Conservation (phyloP, 2,797 vertebrate genomes). For the Strix occidentalis region DNA sequence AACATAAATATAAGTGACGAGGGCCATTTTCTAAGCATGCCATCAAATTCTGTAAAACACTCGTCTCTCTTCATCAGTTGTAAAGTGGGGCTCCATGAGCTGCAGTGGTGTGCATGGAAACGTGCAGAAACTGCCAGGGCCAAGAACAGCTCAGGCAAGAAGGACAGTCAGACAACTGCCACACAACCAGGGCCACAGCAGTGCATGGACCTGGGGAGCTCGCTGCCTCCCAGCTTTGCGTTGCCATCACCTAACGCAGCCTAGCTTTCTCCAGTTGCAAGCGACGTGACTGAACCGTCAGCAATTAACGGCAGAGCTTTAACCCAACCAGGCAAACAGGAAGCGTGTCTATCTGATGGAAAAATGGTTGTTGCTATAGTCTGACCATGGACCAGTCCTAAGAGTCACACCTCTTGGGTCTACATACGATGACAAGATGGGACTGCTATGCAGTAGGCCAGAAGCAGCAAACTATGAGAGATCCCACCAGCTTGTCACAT, state of each 20-base stretch:
- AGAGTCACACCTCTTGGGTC: background rate
- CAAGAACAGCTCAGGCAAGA: background rate
- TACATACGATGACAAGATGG: background rate
- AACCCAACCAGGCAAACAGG: background rate
- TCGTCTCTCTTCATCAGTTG: background rate
- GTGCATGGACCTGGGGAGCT: too few relatives aligned
- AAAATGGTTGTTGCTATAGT: background rate
- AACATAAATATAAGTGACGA: conserved; percentile 37
- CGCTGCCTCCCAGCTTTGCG: too few relatives aligned
- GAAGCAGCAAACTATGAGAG: background rate
- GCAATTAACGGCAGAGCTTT: background rate
- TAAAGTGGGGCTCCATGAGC: background rate
- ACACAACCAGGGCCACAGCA: too few relatives aligned
- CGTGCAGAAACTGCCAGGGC: background rate
- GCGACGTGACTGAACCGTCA: background rate
- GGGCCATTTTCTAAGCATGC: background rate
- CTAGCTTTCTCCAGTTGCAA: background rate
- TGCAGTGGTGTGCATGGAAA: accelerated
- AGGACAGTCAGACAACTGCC: background rate
- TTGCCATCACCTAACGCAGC: background rate
- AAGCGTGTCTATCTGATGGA: background rate
- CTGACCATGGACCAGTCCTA: background rate
- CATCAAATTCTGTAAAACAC: background rate
- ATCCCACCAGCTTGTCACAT: background rate
- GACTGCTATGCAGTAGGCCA: too few relatives aligned